Conservation (phyloP, 2,888 invertebrate genomes). For the Xestoiulus laeticollis region DNA sequence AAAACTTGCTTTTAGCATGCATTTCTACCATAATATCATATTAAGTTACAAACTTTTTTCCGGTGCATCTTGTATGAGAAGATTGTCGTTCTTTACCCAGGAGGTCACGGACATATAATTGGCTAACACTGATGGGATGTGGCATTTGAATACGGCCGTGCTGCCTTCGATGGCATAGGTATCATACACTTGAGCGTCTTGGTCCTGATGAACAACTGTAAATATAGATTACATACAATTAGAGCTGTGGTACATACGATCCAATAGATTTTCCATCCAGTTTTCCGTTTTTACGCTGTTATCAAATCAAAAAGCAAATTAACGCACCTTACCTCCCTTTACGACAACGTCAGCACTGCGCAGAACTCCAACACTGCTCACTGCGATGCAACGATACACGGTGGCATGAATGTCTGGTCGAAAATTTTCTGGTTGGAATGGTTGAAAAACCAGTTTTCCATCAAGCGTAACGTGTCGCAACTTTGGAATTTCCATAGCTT, state of each 20-base stretch:
- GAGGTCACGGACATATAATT: slow-evolving; percentile 88
- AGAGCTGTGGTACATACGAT: not conserved
- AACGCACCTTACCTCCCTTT: slow-evolving; percentile 45
- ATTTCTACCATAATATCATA: not conserved
- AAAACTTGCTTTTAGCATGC: not conserved
- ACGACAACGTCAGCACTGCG: slow-evolving; percentile 50
- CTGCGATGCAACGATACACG: slow-evolving; percentile 48
- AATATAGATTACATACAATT: not conserved
- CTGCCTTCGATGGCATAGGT: slow-evolving; percentile 64
- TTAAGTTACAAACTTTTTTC: slow-evolving; percentile 56
- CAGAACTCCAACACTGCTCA: slow-evolving; percentile 44
- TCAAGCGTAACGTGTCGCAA: slow-evolving; percentile 35
- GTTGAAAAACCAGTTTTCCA: slow-evolving; percentile 48
- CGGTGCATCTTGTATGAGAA: slow-evolving; percentile 57
- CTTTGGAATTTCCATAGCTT: not conserved
- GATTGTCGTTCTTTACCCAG: slow-evolving; percentile 78
- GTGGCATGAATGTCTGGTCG: slow-evolving; percentile 51
- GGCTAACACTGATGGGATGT: slow-evolving; percentile 85
- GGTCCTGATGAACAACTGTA: slow-evolving; percentile 60
- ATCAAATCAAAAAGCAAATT: too few relatives aligned
- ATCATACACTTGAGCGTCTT: slow-evolving; percentile 64
- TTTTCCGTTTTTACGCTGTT: too few relatives aligned
- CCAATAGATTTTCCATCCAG: not conserved
- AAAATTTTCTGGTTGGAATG: slow-evolving; percentile 50
- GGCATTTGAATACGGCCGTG: slow-evolving; percentile 72